Conservation (phyloP, 2,888 invertebrate genomes). For the Boloria selene region DNA sequence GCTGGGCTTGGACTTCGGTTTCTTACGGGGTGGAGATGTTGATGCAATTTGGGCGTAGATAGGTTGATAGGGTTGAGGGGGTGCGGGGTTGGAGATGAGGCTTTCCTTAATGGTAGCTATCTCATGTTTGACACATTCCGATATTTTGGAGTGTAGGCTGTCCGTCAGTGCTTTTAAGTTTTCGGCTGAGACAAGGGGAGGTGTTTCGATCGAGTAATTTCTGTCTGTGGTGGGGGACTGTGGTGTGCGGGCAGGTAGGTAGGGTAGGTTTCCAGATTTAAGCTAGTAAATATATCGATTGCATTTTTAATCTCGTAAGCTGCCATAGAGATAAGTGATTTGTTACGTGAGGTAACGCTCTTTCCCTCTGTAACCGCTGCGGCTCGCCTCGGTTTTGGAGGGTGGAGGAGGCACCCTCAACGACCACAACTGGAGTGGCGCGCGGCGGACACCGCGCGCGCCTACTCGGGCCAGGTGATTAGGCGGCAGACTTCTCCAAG, state of each 20-base stretch:
- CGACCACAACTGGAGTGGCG: too few relatives aligned
- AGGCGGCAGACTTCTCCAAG: too few relatives aligned
- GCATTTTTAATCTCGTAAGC: not conserved
- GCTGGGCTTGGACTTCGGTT: not conserved
- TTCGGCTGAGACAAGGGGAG: not conserved
- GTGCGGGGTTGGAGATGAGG: not conserved
- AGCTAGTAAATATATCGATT: not conserved
- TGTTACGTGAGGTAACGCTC: not conserved
- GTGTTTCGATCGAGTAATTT: not conserved
- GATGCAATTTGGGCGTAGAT: not conserved
- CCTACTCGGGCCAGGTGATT: too few relatives aligned
- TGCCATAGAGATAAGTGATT: not conserved
- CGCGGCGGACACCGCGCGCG: too few relatives aligned
- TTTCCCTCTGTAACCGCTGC: not conserved
- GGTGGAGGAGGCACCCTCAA: too few relatives aligned
- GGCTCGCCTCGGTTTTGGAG: too few relatives aligned
- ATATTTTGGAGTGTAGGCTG: not conserved
- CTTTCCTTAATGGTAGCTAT: not conserved
- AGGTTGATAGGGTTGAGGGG: not conserved
- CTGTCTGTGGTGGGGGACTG: not conserved
- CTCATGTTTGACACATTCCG: not conserved
- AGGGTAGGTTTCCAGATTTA: not conserved
- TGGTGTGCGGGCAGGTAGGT: not conserved
- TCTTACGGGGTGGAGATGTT: not conserved
- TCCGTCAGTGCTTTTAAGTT: not conserved